These are phyloP conservation scores for Acanthurus lineatus DNA, from an alignment of 2,797 vertebrate species.

Conservation along the genomic window DNA sequence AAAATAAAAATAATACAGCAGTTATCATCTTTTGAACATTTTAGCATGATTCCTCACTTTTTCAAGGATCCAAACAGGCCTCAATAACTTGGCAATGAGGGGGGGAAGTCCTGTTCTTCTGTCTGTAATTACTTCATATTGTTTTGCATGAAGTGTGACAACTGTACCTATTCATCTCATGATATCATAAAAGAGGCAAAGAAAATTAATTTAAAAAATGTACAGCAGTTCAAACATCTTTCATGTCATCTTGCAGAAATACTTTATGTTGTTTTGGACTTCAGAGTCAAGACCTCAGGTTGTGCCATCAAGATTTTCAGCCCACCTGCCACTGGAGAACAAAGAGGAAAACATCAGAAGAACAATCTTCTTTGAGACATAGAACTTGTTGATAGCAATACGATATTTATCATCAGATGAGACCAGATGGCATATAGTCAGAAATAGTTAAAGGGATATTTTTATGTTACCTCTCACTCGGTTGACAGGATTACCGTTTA, in stretches of 20 bases:
- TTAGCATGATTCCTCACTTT: constrained; percentile 12
- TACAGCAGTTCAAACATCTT: constrained; percentile 65
- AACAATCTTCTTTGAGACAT: background rate
- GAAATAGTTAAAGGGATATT: background rate
- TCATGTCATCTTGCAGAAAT: constrained; percentile 65
- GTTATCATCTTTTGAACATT: constrained; percentile 1
- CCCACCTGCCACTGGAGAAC: constrained; percentile 86
- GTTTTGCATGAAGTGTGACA: constrained; percentile 29
- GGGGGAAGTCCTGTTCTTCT: constrained; percentile 41
- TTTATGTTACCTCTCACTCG: background rate
- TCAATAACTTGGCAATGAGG: constrained; percentile 66
- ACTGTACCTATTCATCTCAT: constrained; percentile 32
- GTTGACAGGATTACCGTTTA: background rate
- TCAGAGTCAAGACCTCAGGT: constrained; percentile 28
- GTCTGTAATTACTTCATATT: constrained; percentile 39
- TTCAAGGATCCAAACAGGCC: constrained; percentile 39
- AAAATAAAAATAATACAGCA: constrained; percentile 11
- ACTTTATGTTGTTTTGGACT: constrained; percentile 58
- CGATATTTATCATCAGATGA: background rate
- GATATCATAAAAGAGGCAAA: constrained; percentile 55
- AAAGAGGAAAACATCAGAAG: constrained; percentile 7
- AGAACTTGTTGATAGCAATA: background rate
- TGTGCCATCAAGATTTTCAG: constrained; percentile 65
- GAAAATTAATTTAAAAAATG: constrained; percentile 14
- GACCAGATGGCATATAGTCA: background rate